These are phyloP conservation scores for Cavia porcellus DNA, from an alignment of 2,113 vertebrate genomes.

Conservation along the genomic window DNA sequence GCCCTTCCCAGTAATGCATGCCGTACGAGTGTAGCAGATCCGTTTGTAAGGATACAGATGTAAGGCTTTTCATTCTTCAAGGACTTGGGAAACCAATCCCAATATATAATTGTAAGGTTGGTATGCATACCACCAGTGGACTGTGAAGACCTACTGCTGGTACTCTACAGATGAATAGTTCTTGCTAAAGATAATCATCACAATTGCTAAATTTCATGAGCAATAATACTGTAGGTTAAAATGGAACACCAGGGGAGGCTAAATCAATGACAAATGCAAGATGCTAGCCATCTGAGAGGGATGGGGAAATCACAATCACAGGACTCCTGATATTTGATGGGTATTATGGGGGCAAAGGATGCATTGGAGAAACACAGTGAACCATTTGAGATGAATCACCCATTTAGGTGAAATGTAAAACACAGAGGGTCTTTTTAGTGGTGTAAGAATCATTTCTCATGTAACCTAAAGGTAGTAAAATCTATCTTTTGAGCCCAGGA, in stretches of 20 bases:
- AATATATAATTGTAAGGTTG: background rate
- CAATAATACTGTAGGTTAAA: background rate
- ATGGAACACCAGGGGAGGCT: background rate
- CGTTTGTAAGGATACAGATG: background rate
- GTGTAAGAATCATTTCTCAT: background rate
- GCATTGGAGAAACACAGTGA: background rate
- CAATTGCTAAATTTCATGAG: background rate
- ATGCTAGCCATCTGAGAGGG: background rate
- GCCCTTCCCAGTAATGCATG: background rate
- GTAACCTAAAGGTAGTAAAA: background rate
- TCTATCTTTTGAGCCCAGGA: background rate
- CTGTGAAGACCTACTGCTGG: background rate
- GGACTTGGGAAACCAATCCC: background rate
- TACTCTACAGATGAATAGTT: background rate
- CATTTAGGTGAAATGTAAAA: background rate
- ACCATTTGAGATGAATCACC: background rate
- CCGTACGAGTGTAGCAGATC: background rate
- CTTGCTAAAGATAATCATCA: background rate
- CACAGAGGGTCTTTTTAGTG: background rate
- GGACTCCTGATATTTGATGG: background rate
- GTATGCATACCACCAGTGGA: rapidly evolving
- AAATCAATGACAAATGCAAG: background rate
- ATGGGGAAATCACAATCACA: background rate
- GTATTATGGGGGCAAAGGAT: background rate
- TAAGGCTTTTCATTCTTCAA: background rate